phyloP scores from a whole-genome alignment of 1,140 invertebrate species.

The Aricia agestis region DNA sequence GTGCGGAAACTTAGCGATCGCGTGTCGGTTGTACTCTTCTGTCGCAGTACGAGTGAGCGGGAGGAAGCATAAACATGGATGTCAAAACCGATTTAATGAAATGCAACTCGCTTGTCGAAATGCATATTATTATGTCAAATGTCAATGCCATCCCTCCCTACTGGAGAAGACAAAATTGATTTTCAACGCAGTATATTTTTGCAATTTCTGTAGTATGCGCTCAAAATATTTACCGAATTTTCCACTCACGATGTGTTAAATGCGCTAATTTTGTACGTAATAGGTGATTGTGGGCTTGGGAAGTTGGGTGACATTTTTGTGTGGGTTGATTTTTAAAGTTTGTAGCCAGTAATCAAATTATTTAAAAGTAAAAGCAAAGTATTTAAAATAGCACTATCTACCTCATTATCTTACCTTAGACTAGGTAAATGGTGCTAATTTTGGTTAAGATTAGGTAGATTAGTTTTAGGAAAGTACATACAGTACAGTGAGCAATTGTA shows the following conservation, averaged over 20 bases:
- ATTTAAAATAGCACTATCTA: too few relatives aligned
- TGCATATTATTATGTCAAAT: too few relatives aligned
- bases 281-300: background rate
- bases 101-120: background rate
- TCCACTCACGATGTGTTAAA: background rate
- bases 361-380: too few relatives aligned
- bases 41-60: background rate
- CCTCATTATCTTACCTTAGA: too few relatives aligned
- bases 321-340: background rate
- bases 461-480: background rate
- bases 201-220: too few relatives aligned
- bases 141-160: too few relatives aligned
- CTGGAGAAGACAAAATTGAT: too few relatives aligned
- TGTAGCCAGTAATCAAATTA: too few relatives aligned
- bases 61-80: background rate
- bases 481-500: background rate
- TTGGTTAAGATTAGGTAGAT: too few relatives aligned
- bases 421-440: too few relatives aligned
- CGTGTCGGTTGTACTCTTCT: background rate
- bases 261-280: constrained; percentile 9
- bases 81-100: background rate
- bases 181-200: too few relatives aligned
- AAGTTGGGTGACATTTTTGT: background rate
- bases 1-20: background rate
- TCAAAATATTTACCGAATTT: background rate